Base-by-base conservation (phyloP, 1,140 invertebrate species). In the Onthophagus taurus region DNA sequence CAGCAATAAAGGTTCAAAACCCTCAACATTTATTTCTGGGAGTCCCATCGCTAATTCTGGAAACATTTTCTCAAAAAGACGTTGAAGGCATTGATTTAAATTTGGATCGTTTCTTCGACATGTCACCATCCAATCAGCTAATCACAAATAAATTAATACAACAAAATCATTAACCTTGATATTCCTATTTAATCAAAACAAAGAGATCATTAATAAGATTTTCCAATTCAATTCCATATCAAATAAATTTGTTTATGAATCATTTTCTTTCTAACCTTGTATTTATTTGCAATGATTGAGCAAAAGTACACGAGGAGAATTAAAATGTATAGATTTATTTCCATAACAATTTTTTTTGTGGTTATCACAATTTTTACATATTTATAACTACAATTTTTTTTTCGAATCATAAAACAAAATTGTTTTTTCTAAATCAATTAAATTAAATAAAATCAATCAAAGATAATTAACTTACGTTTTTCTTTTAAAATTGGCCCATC, bases 31-130 rank as follows among this genome's bases (percentile, higher is more conserved):
- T 9, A 69, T 63, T 57, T 69, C 66, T 1, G 67, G 65, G 14
- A 69, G 67, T 37, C 67, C 67, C 51, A 52, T 57, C 4, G 67
- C 66, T 41, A 70, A 54, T 41, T 61, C 52, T 13, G 68, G 67
- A 54, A 69, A 70, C 61, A 70, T 66, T 8, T 59, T 45, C n/a
- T 57, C 48, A 51, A 70, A 66, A 17, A 65, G 49, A 13, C 61
- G 55, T 23, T 54, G 50, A 18, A 46, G 20, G 13, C 44, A 46
- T 9, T 30, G n/a, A 30, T 16, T 38, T 2, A 46, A 16, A 4
- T 46, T 39, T 1, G 44, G 44, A 20, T 39, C 44, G 9, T 17
- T 18, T 24, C 44, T 30, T 33, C 23, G 6, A 12, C 44, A 46
- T 11, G 9, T 24, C 16, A 16, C 13, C 14, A 46, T 33, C 44